These are phyloP conservation scores for Carcina quercana DNA, from an alignment of 2,888 invertebrate species.

Conservation along the genomic window DNA sequence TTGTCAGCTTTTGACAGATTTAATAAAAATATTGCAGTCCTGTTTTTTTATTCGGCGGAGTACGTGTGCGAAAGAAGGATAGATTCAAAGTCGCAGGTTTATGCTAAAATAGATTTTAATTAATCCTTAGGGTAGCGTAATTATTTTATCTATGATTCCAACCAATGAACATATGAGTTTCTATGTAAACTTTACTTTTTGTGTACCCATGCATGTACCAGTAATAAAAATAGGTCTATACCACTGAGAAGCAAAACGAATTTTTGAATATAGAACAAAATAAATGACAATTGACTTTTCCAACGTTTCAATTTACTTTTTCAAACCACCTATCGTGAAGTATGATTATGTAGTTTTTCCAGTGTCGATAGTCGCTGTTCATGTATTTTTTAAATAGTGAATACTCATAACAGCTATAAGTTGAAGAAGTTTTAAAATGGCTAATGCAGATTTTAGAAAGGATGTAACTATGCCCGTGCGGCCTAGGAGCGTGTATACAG, in stretches of 20 bases:
- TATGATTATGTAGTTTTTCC: slow-evolving; percentile 62
- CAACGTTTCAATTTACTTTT: slow-evolving; percentile 22
- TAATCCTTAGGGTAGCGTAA: too few species aligned
- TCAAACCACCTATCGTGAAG: slow-evolving; percentile 29
- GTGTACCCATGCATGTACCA: too few species aligned
- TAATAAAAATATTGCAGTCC: too few species aligned
- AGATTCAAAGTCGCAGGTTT: too few species aligned
- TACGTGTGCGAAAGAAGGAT: too few species aligned
- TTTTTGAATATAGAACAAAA: slow-evolving; percentile 41
- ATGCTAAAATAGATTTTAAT: too few species aligned
- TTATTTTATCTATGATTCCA: too few species aligned
- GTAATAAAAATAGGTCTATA: slow-evolving; percentile 8
- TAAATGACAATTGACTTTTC: slow-evolving; percentile 50
- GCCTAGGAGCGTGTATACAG: slow-evolving; percentile 80
- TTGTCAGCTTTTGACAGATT: too few species aligned
- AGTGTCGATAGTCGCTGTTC: slow-evolving; percentile 51
- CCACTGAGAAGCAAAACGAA: slow-evolving; percentile 27
- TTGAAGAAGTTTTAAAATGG: slow-evolving; percentile 62
- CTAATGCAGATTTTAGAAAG: slow-evolving; percentile 66
- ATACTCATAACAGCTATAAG: slow-evolving; percentile 47
- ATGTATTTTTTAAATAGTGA: slow-evolving; percentile 62
- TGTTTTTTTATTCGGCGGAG: too few species aligned
- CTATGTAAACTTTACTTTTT: too few species aligned
- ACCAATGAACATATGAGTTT: too few species aligned
- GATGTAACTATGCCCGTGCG: slow-evolving; percentile 69